phyloP scores from a whole-genome alignment of 2,888 invertebrate genomes.

The Sycophila texana region DNA sequence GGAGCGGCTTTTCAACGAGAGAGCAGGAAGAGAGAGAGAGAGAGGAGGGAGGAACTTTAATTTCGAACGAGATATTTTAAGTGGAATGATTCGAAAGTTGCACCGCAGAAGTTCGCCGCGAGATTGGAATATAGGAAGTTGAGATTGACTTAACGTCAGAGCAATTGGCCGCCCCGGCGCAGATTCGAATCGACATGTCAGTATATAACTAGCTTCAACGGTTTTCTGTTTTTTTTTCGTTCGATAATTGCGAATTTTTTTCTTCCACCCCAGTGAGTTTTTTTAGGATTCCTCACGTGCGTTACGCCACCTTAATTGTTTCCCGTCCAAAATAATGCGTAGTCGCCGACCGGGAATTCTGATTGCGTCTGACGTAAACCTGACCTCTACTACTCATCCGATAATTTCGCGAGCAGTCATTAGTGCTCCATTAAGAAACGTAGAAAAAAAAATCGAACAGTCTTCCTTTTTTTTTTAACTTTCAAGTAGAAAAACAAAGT shows the following conservation, averaged over 20 bases:
- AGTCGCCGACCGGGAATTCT: no score
- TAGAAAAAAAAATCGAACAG: no score
- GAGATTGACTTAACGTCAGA: constrained; percentile 50
- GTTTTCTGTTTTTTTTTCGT: not conserved
- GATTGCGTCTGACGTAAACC: no score
- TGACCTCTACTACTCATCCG: no score
- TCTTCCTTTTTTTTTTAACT: no score
- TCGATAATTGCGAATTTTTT: constrained; percentile 41
- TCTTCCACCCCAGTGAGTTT: not conserved
- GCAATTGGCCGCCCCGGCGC: constrained; percentile 35
- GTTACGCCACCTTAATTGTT: no score
- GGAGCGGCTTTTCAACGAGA: constrained; percentile 9
- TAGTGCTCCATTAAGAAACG: no score
- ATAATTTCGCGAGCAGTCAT: no score
- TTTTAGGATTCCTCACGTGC: not conserved
- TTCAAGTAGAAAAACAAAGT: no score
- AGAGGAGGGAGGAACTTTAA: constrained; percentile 45
- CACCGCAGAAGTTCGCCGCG: constrained; percentile 16
- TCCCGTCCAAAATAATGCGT: no score
- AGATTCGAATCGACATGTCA: constrained; percentile 11
- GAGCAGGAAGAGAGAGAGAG: constrained; percentile 1
- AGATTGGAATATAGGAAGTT: constrained; percentile 50
- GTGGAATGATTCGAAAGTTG: constrained; percentile 51
- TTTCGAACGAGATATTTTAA: constrained; percentile 56
- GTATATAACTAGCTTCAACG: constrained; percentile 32